These are phyloP conservation scores for Pteria penguin DNA, from an alignment of 2,888 invertebrate genomes.

Conservation along the genomic window DNA sequence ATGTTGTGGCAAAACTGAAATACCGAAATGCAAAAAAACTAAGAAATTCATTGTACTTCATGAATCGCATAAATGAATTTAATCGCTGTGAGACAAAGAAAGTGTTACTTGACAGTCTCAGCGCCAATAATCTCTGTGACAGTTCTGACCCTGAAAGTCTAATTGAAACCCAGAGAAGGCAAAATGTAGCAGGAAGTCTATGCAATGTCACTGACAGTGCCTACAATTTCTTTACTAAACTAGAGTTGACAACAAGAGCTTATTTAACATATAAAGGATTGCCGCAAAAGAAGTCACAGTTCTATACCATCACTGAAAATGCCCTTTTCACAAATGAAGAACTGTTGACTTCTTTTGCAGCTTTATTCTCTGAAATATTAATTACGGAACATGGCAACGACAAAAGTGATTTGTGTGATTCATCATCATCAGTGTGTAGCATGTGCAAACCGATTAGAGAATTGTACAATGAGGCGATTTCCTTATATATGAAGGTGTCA, in stretches of 20 bases:
- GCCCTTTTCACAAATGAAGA: background rate
- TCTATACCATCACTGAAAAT: background rate
- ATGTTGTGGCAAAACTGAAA: slow-evolving; percentile 33
- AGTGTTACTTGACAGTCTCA: slow-evolving; percentile 1
- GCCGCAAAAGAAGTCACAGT: background rate
- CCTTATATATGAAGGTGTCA: slow-evolving; percentile 22
- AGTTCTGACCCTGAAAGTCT: slow-evolving; percentile 23
- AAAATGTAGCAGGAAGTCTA: slow-evolving; percentile 18
- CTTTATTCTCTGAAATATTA: background rate
- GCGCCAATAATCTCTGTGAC: slow-evolving; percentile 6
- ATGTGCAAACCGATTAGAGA: slow-evolving; percentile 2
- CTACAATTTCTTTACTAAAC: slow-evolving; percentile 15
- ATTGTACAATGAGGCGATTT: background rate
- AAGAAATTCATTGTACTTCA: slow-evolving; percentile 11
- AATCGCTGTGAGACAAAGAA: background rate
- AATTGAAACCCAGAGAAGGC: slow-evolving; percentile 21
- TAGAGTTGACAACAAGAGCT: slow-evolving; percentile 17
- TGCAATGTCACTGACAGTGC: slow-evolving; percentile 19
- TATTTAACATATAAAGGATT: slow-evolving; percentile 20
- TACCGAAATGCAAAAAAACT: slow-evolving; percentile 20
- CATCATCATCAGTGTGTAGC: background rate
- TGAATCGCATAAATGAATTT: slow-evolving; percentile 10
- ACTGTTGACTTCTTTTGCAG: background rate
- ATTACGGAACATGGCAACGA: background rate
- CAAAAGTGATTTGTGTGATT: background rate